A percentile compares a stretch with the other conserved stretches of the same genome.
Conservation (phyloP, 2,888 invertebrate genomes). For the Bruchidius siliquastri region DNA sequence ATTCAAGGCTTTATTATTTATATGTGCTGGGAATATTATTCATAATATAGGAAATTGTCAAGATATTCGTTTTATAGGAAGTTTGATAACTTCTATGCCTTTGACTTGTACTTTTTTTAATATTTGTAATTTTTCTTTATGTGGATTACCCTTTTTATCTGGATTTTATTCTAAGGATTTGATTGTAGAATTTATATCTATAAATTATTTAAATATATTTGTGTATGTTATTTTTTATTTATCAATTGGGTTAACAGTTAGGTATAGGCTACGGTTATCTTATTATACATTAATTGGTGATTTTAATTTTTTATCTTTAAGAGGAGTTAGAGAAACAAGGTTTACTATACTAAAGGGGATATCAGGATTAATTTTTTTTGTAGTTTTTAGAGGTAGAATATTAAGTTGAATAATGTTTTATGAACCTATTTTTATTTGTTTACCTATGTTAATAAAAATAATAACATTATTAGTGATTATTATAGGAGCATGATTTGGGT, state of each 20-base stretch:
- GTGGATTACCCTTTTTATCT: slow-evolving; percentile 33
- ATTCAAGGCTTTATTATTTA: slow-evolving; percentile 72
- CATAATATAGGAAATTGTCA: slow-evolving; percentile 59
- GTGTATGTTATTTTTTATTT: slow-evolving; percentile 54
- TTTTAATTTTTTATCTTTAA: slow-evolving; percentile 49
- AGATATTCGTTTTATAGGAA: slow-evolving; percentile 63
- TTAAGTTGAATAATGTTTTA: slow-evolving; percentile 56
- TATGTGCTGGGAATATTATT: slow-evolving; percentile 67
- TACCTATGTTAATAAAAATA: slow-evolving; percentile 51
- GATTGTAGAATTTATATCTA: slow-evolving; percentile 55
- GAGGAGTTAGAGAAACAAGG: slow-evolving; percentile 52
- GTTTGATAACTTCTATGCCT: slow-evolving; percentile 50
- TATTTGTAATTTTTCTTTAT: slow-evolving; percentile 34
- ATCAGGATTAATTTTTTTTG: slow-evolving; percentile 48
- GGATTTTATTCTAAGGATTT: slow-evolving; percentile 59
- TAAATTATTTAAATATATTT: slow-evolving; percentile 53
- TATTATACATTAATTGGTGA: slow-evolving; percentile 53
- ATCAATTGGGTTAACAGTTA: slow-evolving; percentile 55
- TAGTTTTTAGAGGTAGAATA: slow-evolving; percentile 52
- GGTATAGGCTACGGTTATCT: slow-evolving; percentile 39
- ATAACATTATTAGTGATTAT: slow-evolving; percentile 53
- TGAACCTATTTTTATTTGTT: slow-evolving; percentile 52
- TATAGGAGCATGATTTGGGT: slow-evolving; percentile 46
- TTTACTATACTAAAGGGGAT: slow-evolving; percentile 48
- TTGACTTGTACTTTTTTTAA: slow-evolving; percentile 50